A percentile compares a stretch with the other conserved stretches of the same genome.
Conservation (phyloP, 2,888 invertebrate genomes). For the Nemapogon koenigi region DNA sequence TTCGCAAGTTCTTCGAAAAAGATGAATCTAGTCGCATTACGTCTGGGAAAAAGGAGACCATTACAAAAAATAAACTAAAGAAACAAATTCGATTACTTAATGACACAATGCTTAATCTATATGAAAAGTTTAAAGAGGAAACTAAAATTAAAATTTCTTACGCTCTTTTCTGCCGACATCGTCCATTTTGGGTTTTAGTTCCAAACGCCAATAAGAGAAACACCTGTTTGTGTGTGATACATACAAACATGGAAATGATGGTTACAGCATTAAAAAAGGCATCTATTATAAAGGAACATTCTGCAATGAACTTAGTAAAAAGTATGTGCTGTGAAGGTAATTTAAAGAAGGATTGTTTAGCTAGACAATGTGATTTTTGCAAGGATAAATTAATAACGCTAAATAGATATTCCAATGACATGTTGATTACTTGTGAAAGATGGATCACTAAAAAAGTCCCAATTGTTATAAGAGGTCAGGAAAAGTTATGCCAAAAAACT, state of each 20-base stretch:
- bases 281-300: not conserved
- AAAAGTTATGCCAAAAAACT: not conserved
- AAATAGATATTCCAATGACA: not conserved
- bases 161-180: not conserved
- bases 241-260: not conserved
- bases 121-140: too few relatives aligned
- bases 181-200: not conserved
- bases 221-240: not conserved
- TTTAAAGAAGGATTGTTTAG: not conserved
- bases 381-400: not conserved
- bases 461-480: not conserved
- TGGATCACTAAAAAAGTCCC: not conserved
- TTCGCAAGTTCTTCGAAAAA: constrained; percentile 12
- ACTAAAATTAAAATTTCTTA: too few relatives aligned
- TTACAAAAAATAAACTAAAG: constrained; percentile 10
- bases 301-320: not conserved
- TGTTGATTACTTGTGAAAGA: not conserved
- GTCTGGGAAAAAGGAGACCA: constrained; percentile 13
- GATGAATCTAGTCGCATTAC: constrained; percentile 14
- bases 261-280: not conserved
- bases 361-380: not conserved
- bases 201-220: not conserved
- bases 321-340: not conserved
- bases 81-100: constrained; percentile 9
- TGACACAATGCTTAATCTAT: too few relatives aligned